phyloP scores from a whole-genome alignment of 2,797 vertebrate genomes.

The Pyrocephalus nanus region DNA sequence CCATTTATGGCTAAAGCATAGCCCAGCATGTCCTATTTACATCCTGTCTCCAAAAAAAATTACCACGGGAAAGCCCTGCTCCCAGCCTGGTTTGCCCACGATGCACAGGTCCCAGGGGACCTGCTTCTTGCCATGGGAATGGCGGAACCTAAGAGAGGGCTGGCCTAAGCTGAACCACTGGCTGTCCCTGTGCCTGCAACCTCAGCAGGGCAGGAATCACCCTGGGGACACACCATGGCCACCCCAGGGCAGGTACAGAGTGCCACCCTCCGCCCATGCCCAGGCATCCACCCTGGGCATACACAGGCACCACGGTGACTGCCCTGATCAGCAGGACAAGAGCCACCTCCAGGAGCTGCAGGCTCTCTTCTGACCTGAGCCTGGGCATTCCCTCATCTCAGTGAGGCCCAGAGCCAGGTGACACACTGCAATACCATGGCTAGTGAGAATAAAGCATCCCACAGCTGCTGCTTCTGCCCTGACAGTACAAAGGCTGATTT shows the following conservation, averaged over 20 bases:
- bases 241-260: neutral
- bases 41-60: neutral
- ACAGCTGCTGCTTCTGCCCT: neutral
- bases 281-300: neutral
- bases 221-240: neutral
- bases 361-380: fast-evolving
- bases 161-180: neutral
- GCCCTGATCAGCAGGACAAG: neutral
- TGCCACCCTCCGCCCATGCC: fast-evolving
- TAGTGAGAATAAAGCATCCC: neutral
- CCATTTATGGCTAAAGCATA: neutral
- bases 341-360: neutral
- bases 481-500: neutral
- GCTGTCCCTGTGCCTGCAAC: fast-evolving
- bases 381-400: fast-evolving
- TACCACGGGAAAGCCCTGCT: neutral
- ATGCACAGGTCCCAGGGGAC: neutral
- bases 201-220: neutral
- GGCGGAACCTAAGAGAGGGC: neutral
- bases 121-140: fast-evolving
- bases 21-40: neutral
- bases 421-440: fast-evolving
- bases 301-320: neutral
- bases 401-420: neutral
- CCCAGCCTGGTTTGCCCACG: neutral